phyloP scores from a whole-genome alignment of 2,797 vertebrate genomes.

The Pyrocephalus nanus region DNA sequence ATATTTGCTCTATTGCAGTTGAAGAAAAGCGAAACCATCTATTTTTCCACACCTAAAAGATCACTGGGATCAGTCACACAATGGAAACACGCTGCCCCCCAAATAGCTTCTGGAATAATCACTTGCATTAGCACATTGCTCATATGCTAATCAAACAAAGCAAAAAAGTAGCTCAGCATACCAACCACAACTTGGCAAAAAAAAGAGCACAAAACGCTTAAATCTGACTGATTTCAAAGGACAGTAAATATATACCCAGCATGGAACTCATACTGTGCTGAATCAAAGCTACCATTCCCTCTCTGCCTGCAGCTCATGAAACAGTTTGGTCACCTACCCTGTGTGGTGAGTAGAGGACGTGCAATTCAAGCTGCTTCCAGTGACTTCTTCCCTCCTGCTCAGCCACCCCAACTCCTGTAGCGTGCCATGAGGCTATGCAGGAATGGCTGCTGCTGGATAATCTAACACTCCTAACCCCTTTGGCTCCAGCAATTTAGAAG shows the following conservation, averaged over 20 bases:
- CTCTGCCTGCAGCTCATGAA: background rate
- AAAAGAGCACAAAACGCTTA: background rate
- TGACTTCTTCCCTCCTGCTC: background rate
- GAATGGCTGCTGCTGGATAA: background rate
- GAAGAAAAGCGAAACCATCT: background rate
- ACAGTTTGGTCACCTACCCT: background rate
- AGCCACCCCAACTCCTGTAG: background rate
- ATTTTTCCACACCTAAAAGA: background rate
- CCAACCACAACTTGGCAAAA: background rate
- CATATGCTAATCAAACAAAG: background rate
- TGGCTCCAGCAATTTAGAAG: conserved; percentile 10
- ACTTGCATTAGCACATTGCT: background rate
- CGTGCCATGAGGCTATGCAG: background rate
- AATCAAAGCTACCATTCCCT: background rate
- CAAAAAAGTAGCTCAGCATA: background rate
- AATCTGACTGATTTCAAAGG: background rate
- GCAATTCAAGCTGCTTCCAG: background rate
- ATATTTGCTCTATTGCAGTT: background rate
- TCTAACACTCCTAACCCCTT: background rate
- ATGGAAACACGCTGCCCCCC: background rate
- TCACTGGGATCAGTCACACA: background rate
- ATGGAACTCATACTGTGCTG: background rate
- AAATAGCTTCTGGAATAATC: background rate
- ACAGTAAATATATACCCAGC: background rate
- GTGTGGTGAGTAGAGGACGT: background rate